phyloP scores from a whole-genome alignment of 2,888 invertebrate genomes.

The Ptilodon capucinus region DNA sequence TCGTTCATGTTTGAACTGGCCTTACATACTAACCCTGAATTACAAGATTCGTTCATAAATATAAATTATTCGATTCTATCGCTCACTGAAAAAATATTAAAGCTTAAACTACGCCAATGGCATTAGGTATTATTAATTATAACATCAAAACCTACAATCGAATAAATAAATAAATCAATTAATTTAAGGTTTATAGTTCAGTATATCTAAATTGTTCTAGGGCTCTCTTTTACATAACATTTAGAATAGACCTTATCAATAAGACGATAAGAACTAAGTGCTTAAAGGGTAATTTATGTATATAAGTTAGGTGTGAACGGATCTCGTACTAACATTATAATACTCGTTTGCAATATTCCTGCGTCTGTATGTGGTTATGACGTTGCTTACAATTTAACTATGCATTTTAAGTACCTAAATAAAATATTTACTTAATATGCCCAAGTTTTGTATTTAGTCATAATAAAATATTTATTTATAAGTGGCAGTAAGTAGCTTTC shows the following conservation, averaged over 20 bases:
- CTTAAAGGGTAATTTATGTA: constrained; percentile 40
- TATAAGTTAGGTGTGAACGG: constrained; percentile 42
- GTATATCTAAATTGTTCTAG: background rate
- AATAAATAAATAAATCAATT: background rate
- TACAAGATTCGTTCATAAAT: too few relatives aligned
- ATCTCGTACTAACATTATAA: constrained; percentile 42
- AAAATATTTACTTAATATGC: too few relatives aligned
- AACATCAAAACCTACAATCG: constrained; percentile 13
- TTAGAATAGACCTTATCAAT: constrained; percentile 22
- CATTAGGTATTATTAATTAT: constrained; percentile 44
- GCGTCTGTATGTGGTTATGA: constrained; percentile 4
- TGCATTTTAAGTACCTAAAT: background rate
- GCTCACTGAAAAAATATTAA: constrained; percentile 11
- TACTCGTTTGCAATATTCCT: constrained; percentile 28
- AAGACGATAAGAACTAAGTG: constrained; percentile 16
- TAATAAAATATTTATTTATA: too few relatives aligned
- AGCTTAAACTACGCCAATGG: constrained; percentile 32
- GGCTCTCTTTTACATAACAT: background rate
- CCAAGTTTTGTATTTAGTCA: too few relatives aligned
- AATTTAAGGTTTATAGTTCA: background rate
- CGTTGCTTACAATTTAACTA: background rate
- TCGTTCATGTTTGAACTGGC: too few relatives aligned
- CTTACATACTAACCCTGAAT: too few relatives aligned
- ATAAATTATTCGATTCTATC: too few relatives aligned
- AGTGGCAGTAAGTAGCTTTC: too few relatives aligned